phyloP scores from a whole-genome alignment of 2,113 vertebrate genomes.

The Hyperopisus bebe region DNA sequence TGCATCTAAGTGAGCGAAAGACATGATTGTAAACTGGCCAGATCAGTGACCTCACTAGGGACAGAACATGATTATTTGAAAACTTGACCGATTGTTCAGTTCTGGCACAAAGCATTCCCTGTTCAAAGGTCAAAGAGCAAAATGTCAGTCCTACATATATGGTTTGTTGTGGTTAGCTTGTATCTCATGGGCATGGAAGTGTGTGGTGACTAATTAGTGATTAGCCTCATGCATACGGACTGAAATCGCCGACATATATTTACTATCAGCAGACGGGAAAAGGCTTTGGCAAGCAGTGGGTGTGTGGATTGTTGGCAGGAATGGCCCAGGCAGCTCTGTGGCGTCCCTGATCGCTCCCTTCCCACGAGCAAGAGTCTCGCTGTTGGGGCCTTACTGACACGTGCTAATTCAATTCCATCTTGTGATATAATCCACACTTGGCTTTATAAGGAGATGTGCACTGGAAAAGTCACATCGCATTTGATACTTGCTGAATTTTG shows the following conservation, averaged over 20 bases:
- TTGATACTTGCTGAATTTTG: not conserved
- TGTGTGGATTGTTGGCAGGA: not conserved
- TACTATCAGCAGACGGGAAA: not conserved
- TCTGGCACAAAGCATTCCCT: not conserved
- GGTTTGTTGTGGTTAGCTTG: not conserved
- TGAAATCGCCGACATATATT: not conserved
- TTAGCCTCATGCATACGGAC: not conserved
- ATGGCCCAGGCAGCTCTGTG: not conserved
- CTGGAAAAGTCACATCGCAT: not conserved
- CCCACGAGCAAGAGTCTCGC: not conserved
- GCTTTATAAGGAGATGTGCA: not conserved
- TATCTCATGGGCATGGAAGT: not conserved
- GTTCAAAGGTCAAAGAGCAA: not conserved
- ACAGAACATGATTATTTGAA: not conserved
- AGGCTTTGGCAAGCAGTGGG: not conserved
- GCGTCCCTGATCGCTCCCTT: not conserved
- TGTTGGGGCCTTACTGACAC: not conserved
- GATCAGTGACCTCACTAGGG: not conserved
- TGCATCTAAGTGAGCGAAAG: not conserved
- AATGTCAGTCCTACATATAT: not conserved
- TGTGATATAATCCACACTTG: not conserved
- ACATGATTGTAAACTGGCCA: not conserved
- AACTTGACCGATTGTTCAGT: not conserved
- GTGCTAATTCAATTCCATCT: not conserved
- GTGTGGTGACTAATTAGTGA: not conserved